Evolutionary conservation across 2,888 invertebrate genomes (phyloP), one percentile per base, ranked within the genome.

Genomic region (Thymelicus acteon): DNA sequence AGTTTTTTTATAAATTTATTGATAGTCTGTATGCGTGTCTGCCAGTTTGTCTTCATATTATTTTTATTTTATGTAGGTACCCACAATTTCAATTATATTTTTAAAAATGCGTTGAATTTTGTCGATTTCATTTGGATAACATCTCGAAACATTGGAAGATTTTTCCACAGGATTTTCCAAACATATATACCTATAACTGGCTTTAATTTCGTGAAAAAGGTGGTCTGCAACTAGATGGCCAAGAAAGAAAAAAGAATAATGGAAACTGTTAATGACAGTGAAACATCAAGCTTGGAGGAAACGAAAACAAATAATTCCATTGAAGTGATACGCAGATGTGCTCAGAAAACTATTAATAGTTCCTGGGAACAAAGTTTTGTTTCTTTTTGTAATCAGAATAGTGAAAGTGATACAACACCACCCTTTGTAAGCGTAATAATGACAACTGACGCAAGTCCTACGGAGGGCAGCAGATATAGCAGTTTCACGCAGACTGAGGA

Each of bases 261-360:
- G 44, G 60, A 60, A 60, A 60, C 44, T 13, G n/a, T 13, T 39
- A 70, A 71, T 76, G 79, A 76, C 83, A 82, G 77, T 73, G 82
- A 82, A 73, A 74, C 63, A 79, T 75, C 75, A 78, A 77, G 78
- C 72, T 72, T 72, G 62, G 60, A 71, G 15, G 72, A 76, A 39
- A 64, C 63, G 70, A 61, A 72, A 73, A 58, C 72, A 67, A 75
- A 80, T 74, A 82, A 84, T 76, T 87, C 90, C 6, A 78, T 92
- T 67, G 93, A 93, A 87, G 79, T 84, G 72, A 81, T 93, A 74
- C 82, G 93, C 72, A 88, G 86, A 88, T 86, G 85, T 77, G 76
- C 80, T 64, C 78, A 78, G 75, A 75, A 79, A 65, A 80, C 85
- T 62, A 15, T 64, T 61, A 82, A 91, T 73, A 83, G 84, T 73